Conservation (phyloP, 2,113 vertebrate genomes). For the Platichthys flesus region DNA sequence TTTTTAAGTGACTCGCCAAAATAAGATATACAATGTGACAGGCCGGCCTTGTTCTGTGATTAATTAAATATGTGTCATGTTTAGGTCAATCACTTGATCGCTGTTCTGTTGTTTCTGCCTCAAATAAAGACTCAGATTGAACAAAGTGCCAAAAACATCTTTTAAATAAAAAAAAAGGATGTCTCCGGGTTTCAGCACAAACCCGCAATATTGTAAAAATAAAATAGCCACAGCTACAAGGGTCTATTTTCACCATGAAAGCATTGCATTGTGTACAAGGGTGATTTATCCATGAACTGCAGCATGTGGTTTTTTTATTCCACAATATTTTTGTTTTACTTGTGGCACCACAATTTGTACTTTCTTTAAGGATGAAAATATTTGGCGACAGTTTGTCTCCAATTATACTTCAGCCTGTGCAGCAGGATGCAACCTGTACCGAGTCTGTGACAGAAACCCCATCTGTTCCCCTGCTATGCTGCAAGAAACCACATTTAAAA, state of each 20-base stretch:
- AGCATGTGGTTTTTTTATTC: neutral
- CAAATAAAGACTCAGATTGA: neutral
- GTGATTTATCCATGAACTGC: neutral
- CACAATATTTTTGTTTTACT: neutral
- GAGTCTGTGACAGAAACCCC: neutral
- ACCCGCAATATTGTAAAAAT: neutral
- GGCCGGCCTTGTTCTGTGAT: conserved; percentile 9
- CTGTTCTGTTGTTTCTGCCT: neutral
- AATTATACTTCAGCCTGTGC: conserved; percentile 7
- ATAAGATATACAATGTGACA: conserved; percentile 35
- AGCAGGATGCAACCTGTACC: conserved; percentile 40
- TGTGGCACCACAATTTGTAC: neutral
- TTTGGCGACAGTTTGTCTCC: conserved; percentile 12
- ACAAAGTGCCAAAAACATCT: neutral
- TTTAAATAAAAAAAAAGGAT: too few species aligned
- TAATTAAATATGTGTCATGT: conserved; percentile 28
- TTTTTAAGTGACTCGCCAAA: conserved; percentile 32
- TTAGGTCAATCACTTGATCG: neutral
- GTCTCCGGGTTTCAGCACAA: neutral
- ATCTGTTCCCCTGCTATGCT: neutral
- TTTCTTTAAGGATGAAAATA: conserved; percentile 16
- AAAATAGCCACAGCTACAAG: neutral
- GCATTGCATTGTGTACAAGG: neutral
- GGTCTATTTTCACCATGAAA: neutral
- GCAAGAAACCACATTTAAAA: conserved; percentile 55